Percentiles rank a stretch among this genome's conserved stretches.
These are phyloP conservation scores for Lasaia peninsularis DNA, from an alignment of 1,140 invertebrate species.

Conservation along the genomic window DNA sequence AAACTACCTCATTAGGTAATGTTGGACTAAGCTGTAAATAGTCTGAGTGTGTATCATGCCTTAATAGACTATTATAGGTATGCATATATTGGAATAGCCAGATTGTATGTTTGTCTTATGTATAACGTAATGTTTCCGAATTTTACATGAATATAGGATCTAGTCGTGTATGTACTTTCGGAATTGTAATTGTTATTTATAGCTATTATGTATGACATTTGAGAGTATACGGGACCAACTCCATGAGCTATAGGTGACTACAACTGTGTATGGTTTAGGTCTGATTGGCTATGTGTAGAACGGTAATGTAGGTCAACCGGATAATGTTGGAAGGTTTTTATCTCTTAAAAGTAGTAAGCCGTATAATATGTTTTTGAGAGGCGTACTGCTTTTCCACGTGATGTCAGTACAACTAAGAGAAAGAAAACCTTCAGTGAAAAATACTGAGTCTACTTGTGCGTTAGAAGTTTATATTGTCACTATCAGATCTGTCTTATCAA, in stretches of 20 bases:
- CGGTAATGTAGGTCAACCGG: slow-evolving; percentile 43
- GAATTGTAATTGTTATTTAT: slow-evolving; percentile 74
- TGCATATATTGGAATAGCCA: slow-evolving; percentile 49
- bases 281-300: slow-evolving; percentile 35
- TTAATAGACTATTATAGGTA: neutral
- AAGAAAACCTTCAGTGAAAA: slow-evolving; percentile 16
- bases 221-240: slow-evolving; percentile 72
- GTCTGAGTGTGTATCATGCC: slow-evolving; percentile 1
- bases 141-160: slow-evolving; percentile 76
- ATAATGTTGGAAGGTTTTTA: slow-evolving; percentile 42
- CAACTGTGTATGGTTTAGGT: slow-evolving; percentile 34
- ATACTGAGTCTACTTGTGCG: slow-evolving; percentile 10
- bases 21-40: slow-evolving; percentile 60
- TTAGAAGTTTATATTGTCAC: slow-evolving; percentile 8
- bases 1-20: slow-evolving; percentile 73
- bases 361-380: slow-evolving; percentile 74
- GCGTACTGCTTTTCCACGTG: slow-evolving; percentile 58
- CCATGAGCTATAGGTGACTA: slow-evolving; percentile 48
- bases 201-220: slow-evolving; percentile 60
- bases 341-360: slow-evolving; percentile 61
- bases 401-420: slow-evolving; percentile 61
- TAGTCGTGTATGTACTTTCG: slow-evolving; percentile 77
- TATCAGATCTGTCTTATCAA: slow-evolving; percentile 16
- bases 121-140: slow-evolving; percentile 75
- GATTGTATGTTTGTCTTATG: slow-evolving; percentile 63